Evolutionary conservation across 2,797 vertebrate genomes (phyloP), one percentile per base, ranked within the genome.

Genomic region (Etheostoma perlongum): DNA sequence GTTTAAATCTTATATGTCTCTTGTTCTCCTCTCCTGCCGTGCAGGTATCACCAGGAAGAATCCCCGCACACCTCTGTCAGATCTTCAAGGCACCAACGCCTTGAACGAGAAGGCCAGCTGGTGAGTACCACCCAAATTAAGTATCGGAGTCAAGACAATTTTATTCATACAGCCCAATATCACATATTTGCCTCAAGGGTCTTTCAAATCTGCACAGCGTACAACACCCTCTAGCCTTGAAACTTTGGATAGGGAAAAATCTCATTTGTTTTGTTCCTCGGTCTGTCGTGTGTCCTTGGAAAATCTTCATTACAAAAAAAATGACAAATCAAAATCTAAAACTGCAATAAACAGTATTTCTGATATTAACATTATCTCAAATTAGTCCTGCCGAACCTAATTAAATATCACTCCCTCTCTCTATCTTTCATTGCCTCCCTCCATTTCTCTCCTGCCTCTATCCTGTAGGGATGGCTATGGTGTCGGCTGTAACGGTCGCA

Each of bases 1-100:
- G 23, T 71, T 30, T 49, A 3, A 49, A 11, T 27, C 30, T 21
- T 10, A 23, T n/a, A 3, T 49, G 16, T 54, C 42, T 16, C 23
- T 15, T 5, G 2, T 18, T 55, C 27, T 23, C 7, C 5, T 36
- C 27, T 51, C 44, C 52, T 49, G 36, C 59, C 76, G 15, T 71
- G 52, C 90, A 96, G 97, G 92, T 94, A 96, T 98, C 88, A 89
- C 96, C 5, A 93, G 97, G 66, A 98, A 95, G 89, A 97, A 93
- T 83, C 97, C 97, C 0, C 95, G 97, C 25, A 96, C 95, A 0
- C 97, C 97, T 0, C 94, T 98, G 75, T 98, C 98, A 4, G 96
- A 98, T 81, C 96, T 99, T 60, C 98, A 99, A 83, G 97, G 97
- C 78, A 94, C 95, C 89, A 99, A 98, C 72, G 93, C 97, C 60